phyloP scores from a whole-genome alignment of 2,888 invertebrate genomes.

The Idaea biselata region DNA sequence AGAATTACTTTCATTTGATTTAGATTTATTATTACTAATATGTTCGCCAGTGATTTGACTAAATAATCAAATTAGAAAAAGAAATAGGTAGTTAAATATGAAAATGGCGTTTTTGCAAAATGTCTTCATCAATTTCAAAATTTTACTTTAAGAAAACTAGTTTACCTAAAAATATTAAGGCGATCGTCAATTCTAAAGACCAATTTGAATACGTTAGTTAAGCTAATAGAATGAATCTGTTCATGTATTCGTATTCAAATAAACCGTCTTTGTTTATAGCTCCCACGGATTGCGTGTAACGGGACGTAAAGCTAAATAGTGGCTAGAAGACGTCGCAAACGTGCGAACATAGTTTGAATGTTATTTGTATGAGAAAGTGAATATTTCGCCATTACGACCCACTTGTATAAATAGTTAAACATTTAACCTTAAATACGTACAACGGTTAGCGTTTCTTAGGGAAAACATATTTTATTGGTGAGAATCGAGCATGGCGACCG shows the following conservation, averaged over 20 bases:
- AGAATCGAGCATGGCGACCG: no score
- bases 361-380: slow-evolving; percentile 44
- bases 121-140: not conserved
- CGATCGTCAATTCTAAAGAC: not conserved
- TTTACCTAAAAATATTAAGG: not conserved
- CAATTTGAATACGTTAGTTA: slow-evolving; percentile 25
- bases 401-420: not conserved
- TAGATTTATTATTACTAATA: not conserved
- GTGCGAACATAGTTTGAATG: slow-evolving; percentile 52
- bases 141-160: not conserved
- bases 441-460: not conserved
- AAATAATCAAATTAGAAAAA: no score
- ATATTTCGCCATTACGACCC: slow-evolving; percentile 14
- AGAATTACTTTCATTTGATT: not conserved
- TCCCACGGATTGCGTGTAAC: slow-evolving; percentile 68
- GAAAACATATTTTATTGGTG: no score
- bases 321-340: slow-evolving; percentile 41
- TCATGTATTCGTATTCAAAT: slow-evolving; percentile 44
- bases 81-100: not conserved
- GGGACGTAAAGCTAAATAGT: slow-evolving; percentile 55
- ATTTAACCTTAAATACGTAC: not conserved
- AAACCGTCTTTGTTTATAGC: slow-evolving; percentile 59
- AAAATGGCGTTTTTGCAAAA: not conserved
- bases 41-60: not conserved
- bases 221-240: slow-evolving; percentile 24